phyloP scores from a whole-genome alignment of 2,888 invertebrate species.

The Thereva unica region DNA sequence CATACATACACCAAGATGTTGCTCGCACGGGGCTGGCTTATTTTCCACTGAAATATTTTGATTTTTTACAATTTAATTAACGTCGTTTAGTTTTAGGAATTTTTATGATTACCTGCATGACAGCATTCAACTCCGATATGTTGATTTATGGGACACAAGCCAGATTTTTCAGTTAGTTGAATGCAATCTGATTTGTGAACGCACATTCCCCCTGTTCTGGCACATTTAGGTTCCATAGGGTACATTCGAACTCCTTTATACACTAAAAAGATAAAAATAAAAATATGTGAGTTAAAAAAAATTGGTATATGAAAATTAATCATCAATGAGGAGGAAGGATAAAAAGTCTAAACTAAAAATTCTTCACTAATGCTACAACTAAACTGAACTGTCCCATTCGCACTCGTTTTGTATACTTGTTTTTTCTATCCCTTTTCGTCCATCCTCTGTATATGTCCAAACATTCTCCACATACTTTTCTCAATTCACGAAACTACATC shows the following conservation, averaged over 20 bases:
- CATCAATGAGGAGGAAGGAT: too few relatives aligned
- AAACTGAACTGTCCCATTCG: too few relatives aligned
- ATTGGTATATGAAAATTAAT: too few relatives aligned
- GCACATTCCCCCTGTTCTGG: slow-evolving; percentile 54
- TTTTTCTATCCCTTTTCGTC: too few relatives aligned
- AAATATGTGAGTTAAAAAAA: too few relatives aligned
- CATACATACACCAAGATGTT: slow-evolving; percentile 54
- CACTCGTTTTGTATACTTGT: too few relatives aligned
- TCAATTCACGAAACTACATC: too few relatives aligned
- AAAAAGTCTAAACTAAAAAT: too few relatives aligned
- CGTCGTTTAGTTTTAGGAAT: slow-evolving; percentile 16
- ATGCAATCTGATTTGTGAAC: slow-evolving; percentile 52
- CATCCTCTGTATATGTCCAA: too few relatives aligned
- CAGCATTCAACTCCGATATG: slow-evolving; percentile 55
- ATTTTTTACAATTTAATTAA: slow-evolving; percentile 26
- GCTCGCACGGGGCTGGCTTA: slow-evolving; percentile 52
- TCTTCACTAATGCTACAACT: too few relatives aligned
- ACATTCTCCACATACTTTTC: too few relatives aligned
- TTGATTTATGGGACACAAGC: slow-evolving; percentile 52
- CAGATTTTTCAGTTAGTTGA: slow-evolving; percentile 50
- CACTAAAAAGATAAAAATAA: slow-evolving; percentile 45
- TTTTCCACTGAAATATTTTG: slow-evolving; percentile 49
- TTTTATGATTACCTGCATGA: slow-evolving; percentile 52
- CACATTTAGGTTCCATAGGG: slow-evolving; percentile 52
- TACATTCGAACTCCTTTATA: slow-evolving; percentile 53